Base-by-base conservation (phyloP, 30 jellyfish, hydroid and myxozoan species). In the Aurelia sp. region DNA sequence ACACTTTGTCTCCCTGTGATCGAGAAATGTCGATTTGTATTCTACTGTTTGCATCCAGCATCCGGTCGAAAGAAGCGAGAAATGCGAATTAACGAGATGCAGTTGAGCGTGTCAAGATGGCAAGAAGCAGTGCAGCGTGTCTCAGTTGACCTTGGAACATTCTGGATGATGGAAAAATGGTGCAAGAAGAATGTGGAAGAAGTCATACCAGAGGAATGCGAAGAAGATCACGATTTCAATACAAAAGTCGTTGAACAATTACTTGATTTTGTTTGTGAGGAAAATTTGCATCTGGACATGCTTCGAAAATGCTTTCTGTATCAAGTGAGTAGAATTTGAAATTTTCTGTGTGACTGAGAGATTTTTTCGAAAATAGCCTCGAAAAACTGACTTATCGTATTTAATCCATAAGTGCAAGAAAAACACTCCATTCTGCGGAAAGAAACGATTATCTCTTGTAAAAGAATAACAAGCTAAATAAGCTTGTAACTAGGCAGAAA, bases 81-180 rank as follows among this genome's bases (percentile, higher is more conserved):
- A 53, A 62, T 58, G 9, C 61, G 50, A 11, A 31, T 87, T 41
- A 33, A 21, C 13, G 52, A 41, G 44, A 70, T 68, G 59, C 72
- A 47, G 65, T 16, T 77, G 58, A 67, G 71, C 3, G 63, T 33
- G 3, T 78, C 91, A 22, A 65, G 97, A 13, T 88, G 97, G 91
- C 59, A 69, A 38, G 78, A 82, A 30, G 86, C 87, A 0, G 95
- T 67, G 35, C 72, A 80, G 66, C 80, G 72, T 27, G 16, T 92
- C 69, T 87, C 84, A 48, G 74, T 63, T 15, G 62, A 67, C 51
- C 47, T 53, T 60, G 95, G 91, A 47, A 78, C 72, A 31, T 55
- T 61, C 22, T 92, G 98, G 98, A 74, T 57, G 47, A 65, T 89
- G 19, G 91, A 52, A 59, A 74, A 74, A 58, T 92, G 98, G 98